Percentiles rank a stretch among this genome's conserved stretches.
These are phyloP conservation scores for Caenorhabditis panamensis DNA, from an alignment of 2,888 invertebrate species.

Conservation along the genomic window DNA sequence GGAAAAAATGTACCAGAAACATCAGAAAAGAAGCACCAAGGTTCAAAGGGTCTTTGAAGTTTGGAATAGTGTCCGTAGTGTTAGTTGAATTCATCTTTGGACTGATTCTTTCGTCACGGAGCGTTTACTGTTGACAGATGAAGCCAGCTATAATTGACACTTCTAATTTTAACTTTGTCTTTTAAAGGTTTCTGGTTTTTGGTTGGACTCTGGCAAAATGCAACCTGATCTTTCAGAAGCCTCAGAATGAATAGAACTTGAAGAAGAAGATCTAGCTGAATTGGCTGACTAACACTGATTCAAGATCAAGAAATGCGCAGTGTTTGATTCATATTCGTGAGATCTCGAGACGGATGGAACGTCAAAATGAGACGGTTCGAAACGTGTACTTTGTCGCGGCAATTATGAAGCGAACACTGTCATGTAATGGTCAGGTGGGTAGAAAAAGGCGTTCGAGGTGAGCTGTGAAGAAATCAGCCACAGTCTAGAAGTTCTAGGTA, in stretches of 20 bases:
- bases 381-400: background rate
- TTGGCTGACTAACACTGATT: too few species aligned
- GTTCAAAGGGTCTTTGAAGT: conserved; percentile 1
- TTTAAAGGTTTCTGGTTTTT: too few species aligned
- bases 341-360: background rate
- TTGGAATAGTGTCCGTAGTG: background rate
- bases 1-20: background rate
- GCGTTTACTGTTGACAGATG: too few species aligned
- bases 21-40: background rate
- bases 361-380: background rate
- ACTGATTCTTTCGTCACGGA: background rate
- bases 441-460: background rate
- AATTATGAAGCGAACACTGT: background rate
- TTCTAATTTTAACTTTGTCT: background rate
- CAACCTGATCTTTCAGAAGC: too few species aligned
- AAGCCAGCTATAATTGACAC: background rate
- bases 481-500: background rate
- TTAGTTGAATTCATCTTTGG: background rate
- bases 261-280: too few species aligned
- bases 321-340: too few species aligned
- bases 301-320: too few species aligned
- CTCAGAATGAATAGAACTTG: too few species aligned
- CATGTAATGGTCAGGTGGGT: background rate
- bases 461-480: background rate
- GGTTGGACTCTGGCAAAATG: too few species aligned